phyloP scores from a whole-genome alignment of 2,797 vertebrate species.

The Tarsius wallacei region DNA sequence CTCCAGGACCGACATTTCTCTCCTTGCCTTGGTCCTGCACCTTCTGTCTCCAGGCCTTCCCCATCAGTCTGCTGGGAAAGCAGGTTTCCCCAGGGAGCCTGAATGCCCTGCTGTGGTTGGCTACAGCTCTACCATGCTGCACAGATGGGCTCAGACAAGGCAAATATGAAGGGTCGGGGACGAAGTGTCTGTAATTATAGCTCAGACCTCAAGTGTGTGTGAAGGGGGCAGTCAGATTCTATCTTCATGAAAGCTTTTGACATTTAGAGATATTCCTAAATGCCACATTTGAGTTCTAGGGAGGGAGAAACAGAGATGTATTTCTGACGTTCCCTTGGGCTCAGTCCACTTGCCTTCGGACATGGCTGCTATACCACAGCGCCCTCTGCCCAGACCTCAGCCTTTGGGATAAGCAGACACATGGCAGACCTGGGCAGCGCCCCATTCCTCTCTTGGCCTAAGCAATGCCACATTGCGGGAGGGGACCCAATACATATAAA shows the following conservation, averaged over 20 bases:
- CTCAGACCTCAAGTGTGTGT: background rate
- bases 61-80: slow-evolving; percentile 8
- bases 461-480: background rate
- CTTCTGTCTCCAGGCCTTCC: background rate
- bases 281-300: slow-evolving; percentile 24
- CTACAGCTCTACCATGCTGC: slow-evolving; percentile 9
- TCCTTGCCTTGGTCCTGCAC: background rate
- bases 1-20: slow-evolving; percentile 7
- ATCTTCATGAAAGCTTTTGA: slow-evolving; percentile 68
- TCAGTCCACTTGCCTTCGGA: background rate
- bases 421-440: background rate
- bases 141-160: slow-evolving; percentile 71
- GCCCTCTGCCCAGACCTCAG: background rate
- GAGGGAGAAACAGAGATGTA: slow-evolving; percentile 43
- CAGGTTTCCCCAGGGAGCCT: slow-evolving; percentile 18
- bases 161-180: slow-evolving; percentile 5
- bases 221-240: background rate
- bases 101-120: slow-evolving; percentile 13
- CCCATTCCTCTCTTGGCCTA: background rate
- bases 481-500: background rate
- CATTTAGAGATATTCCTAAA: slow-evolving; percentile 60
- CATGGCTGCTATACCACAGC: accelerated
- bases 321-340: slow-evolving; percentile 14
- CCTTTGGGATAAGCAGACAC: background rate
- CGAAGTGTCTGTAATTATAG: slow-evolving; percentile 34